Evolutionary conservation across 1,140 invertebrate species (phyloP).

Genomic region (Drosophila parabipectinata): DNA sequence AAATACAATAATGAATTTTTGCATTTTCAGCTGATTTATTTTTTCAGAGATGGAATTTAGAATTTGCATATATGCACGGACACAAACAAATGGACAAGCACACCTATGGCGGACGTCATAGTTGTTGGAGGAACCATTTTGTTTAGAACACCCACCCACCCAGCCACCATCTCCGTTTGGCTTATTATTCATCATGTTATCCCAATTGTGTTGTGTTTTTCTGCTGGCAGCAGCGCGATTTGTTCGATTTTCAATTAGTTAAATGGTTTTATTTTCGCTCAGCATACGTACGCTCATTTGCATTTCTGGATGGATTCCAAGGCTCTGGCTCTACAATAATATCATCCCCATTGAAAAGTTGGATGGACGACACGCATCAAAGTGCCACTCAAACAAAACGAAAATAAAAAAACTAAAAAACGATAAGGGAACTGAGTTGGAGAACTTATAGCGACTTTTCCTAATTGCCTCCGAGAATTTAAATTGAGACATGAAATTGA

Average conservation of each 20-base stretch:
- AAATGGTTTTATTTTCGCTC: slow-evolving; percentile 72
- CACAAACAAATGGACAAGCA: slow-evolving; percentile 7
- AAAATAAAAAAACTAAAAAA: slow-evolving; percentile 54
- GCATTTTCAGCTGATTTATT: slow-evolving; percentile 5
- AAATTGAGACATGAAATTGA: slow-evolving; percentile 83
- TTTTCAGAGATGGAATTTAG: slow-evolving; percentile 35
- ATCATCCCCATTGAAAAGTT: not conserved
- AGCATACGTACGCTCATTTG: slow-evolving; percentile 67
- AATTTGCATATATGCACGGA: slow-evolving; percentile 30
- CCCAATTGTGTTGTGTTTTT: slow-evolving; percentile 34
- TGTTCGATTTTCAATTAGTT: slow-evolving; percentile 82
- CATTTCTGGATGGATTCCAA: slow-evolving; percentile 50
- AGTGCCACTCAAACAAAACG: slow-evolving; percentile 60
- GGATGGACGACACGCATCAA: slow-evolving; percentile 58
- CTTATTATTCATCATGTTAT: slow-evolving; percentile 39
- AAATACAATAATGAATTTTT: not conserved
- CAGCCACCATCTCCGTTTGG: slow-evolving; percentile 33
- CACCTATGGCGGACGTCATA: slow-evolving; percentile 23
- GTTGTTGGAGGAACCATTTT: slow-evolving; percentile 45
- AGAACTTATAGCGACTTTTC: slow-evolving; percentile 49
- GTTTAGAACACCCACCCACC: slow-evolving; percentile 29
- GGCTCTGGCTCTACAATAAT: not conserved
- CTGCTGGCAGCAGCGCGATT: slow-evolving; percentile 49
- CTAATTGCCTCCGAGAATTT: slow-evolving; percentile 74
- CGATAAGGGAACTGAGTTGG: slow-evolving; percentile 51